Evolutionary conservation across 2,888 invertebrate genomes (phyloP), one percentile per base, ranked within the genome.

Genomic region (Sturmia bella): DNA sequence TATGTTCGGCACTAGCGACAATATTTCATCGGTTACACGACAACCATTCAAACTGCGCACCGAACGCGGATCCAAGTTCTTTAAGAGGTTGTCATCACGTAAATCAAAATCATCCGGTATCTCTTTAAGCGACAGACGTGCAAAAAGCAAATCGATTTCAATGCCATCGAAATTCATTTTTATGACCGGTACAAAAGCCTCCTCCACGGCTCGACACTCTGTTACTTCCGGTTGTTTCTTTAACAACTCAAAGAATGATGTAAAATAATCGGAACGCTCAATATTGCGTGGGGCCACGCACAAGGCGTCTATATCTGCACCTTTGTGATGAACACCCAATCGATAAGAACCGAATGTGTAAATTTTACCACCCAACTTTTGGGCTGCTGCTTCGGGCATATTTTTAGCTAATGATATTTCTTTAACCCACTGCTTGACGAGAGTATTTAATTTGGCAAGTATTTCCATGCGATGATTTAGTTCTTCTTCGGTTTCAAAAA

Each of bases 341-440:
- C 97, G 93, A 90, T 99, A 99, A 73, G 99, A 99, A 56, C 99
- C 99, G 91, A 99, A 99, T n/a, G 99, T 99, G 89, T 98, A 99
- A 81, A 99, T 98, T 92, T 99, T 99, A 3, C 99, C 99, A 21
- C 99, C 99, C 76, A 99, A 96, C 85, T 95, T 94, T 72, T 97
- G 97, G 1, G 97, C 97, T 1, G 97, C 95, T 85, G 94, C 95
- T 74, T 95, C 94, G 6, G 99, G 98, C 95, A 99, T 97, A 91
- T 98, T 98, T 91, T 96, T 95, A 84, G 95, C 93, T 72, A 96
- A 91, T 54, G 98, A 97, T 57, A 98, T 95, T 86, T 97, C 96
- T 85, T 94, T 93, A 84, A 99, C 98, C 99, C 99, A 99, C 88
- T 96, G 94, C 85, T 97, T 95, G 12, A 99, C 98, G 57, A 99